These are phyloP conservation scores for Gnathonemus echidnorhynchus DNA, from an alignment of 2,113 vertebrate genomes.

Conservation along the genomic window DNA sequence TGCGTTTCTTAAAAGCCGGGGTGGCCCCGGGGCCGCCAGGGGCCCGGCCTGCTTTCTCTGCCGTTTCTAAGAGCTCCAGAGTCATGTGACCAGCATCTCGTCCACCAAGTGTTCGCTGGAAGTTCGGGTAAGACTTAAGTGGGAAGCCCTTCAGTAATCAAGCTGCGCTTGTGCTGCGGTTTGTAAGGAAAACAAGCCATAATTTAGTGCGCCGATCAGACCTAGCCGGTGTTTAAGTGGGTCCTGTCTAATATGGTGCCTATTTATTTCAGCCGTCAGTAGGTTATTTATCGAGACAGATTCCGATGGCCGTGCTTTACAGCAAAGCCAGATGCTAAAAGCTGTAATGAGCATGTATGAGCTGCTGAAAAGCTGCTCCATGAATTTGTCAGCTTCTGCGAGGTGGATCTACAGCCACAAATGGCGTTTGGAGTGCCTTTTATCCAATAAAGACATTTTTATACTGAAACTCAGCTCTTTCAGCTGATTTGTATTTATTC, in stretches of 20 bases:
- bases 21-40: constrained; percentile 35
- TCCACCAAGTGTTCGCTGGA: background rate
- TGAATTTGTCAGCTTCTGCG: background rate
- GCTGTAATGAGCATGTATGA: background rate
- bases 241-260: background rate
- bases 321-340: background rate
- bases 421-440: background rate
- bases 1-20: constrained; percentile 50
- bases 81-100: background rate
- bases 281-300: background rate
- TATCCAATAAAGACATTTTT: background rate
- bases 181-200: background rate
- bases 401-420: background rate
- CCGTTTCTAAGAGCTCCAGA: background rate
- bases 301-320: background rate
- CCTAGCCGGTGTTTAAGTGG: background rate
- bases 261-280: background rate
- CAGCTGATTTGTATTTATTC: background rate
- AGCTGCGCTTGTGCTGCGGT: background rate
- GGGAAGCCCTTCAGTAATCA: background rate
- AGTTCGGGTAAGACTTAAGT: background rate
- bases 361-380: background rate
- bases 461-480: background rate
- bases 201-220: background rate
- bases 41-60: background rate